phyloP scores from a whole-genome alignment of 2,113 vertebrate genomes.

The Vulpes lagopus region DNA sequence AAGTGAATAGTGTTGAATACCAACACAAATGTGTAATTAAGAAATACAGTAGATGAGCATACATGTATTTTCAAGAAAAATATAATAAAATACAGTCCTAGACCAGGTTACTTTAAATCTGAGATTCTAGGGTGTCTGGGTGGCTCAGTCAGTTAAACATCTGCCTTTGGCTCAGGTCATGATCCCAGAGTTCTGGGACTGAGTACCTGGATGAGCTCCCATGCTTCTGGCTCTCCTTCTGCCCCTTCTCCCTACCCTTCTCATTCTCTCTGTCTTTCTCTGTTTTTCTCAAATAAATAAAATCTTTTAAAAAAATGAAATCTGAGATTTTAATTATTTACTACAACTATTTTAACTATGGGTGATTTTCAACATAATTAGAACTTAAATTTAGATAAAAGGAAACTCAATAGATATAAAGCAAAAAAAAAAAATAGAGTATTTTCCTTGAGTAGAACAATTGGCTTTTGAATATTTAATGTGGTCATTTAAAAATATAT shows the following conservation, averaged over 20 bases:
- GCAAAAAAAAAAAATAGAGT: background rate
- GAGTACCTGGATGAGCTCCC: background rate
- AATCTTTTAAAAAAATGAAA: background rate
- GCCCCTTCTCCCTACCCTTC: background rate
- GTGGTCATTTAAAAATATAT: background rate
- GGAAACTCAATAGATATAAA: background rate
- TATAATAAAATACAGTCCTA: background rate
- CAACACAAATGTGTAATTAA: background rate
- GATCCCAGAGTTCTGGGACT: background rate
- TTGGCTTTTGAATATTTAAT: conserved; percentile 2
- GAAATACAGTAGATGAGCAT: background rate
- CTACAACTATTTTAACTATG: background rate
- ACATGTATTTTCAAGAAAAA: background rate
- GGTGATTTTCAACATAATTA: conserved; percentile 10
- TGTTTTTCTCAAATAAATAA: background rate
- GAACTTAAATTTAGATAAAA: background rate
- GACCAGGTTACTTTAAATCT: background rate
- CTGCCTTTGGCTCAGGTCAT: background rate
- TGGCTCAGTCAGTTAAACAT: background rate
- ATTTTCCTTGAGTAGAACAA: background rate
- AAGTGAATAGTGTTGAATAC: background rate
- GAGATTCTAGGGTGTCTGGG: background rate
- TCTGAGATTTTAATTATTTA: conserved; percentile 2
- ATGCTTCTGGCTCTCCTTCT: background rate
- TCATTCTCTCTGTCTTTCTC: background rate